Evolutionary conservation across 2,797 vertebrate genomes (phyloP).

Genomic region (Pagetopsis macropterus): DNA sequence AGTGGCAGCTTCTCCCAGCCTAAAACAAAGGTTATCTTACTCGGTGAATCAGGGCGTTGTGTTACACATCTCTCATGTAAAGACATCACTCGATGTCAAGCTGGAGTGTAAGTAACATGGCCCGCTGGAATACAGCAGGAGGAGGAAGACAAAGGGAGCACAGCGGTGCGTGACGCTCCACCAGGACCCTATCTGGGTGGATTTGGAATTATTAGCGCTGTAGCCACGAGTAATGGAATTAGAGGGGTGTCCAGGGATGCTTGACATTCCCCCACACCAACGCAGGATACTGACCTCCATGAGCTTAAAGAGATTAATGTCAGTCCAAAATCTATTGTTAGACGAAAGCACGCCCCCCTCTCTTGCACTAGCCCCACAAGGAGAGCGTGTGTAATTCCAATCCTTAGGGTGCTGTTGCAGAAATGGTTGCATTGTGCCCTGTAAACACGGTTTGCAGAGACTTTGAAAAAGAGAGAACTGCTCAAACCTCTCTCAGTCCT

Average conservation of each 20-base stretch:
- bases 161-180: conserved; percentile 25
- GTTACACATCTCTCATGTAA: conserved; percentile 81
- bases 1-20: conserved; percentile 63
- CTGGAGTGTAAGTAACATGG: conserved; percentile 80
- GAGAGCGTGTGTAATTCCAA: conserved; percentile 71
- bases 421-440: conserved; percentile 56
- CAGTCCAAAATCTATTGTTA: conserved; percentile 71
- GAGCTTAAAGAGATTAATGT: conserved; percentile 80
- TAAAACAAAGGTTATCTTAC: conserved; percentile 80
- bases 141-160: conserved; percentile 57
- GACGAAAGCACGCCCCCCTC: conserved; percentile 44
- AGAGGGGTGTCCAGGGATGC: conserved; percentile 69
- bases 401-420: conserved; percentile 59
- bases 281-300: conserved; percentile 72
- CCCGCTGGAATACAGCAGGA: conserved; percentile 65
- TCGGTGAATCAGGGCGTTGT: conserved; percentile 74
- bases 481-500: conserved; percentile 61
- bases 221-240: conserved; percentile 68
- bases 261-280: conserved; percentile 71
- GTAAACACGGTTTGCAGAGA: conserved; percentile 51
- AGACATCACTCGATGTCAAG: conserved; percentile 80
- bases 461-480: conserved; percentile 42
- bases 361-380: conserved; percentile 47
- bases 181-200: conserved; percentile 50
- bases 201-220: conserved; percentile 68